Conservation (phyloP, 1,140 invertebrate species). For the Brachionus rubens region DNA sequence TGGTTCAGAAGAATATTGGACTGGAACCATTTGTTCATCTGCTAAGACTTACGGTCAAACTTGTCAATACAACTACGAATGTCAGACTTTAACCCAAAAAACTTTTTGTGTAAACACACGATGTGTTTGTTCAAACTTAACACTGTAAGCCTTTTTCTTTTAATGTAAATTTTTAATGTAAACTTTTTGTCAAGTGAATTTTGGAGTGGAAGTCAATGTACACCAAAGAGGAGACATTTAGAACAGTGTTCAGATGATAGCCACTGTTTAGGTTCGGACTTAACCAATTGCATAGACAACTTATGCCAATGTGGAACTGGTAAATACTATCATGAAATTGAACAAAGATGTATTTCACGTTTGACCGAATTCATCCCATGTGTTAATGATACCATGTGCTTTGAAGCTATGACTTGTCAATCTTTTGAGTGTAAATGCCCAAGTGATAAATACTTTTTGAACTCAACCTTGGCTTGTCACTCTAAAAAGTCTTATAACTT, state of each 20-base stretch:
- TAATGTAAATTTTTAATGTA: not conserved
- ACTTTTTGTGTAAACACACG: not conserved
- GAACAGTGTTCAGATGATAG: not conserved
- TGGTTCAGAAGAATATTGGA: not conserved
- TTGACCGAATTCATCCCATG: not conserved
- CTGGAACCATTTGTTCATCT: not conserved
- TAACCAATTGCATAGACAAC: not conserved
- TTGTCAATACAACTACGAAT: not conserved
- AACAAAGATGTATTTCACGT: not conserved
- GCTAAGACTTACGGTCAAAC: not conserved
- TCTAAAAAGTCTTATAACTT: not conserved
- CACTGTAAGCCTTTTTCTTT: not conserved
- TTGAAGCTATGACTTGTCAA: not conserved
- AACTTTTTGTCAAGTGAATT: constrained; percentile 7
- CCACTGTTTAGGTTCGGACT: not conserved
- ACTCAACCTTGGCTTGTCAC: not conserved
- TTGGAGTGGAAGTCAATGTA: not conserved
- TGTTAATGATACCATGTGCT: constrained; percentile 13
- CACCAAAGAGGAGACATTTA: not conserved
- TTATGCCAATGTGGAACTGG: not conserved
- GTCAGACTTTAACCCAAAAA: not conserved
- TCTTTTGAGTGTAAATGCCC: not conserved
- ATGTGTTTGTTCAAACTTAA: not conserved
- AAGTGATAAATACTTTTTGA: not conserved
- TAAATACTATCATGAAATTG: not conserved